Conservation (phyloP, 2,888 invertebrate species). For the Dicroscelio sp. region DNA sequence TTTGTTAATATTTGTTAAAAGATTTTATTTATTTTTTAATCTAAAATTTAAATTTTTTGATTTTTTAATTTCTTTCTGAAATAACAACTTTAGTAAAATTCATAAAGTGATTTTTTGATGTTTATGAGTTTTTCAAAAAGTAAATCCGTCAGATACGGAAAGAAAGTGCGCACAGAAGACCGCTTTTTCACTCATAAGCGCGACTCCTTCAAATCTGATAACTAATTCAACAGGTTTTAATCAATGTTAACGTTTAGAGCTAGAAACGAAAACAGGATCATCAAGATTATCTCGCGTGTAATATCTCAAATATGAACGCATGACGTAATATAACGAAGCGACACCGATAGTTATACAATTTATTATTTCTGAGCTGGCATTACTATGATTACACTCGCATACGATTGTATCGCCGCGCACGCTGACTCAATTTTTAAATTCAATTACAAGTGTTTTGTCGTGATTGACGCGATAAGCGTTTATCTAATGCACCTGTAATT, state of each 20-base stretch:
- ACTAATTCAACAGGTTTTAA: constrained; percentile 7
- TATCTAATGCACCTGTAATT: constrained; percentile 59
- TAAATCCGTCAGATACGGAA: background rate
- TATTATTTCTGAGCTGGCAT: background rate
- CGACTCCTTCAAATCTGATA: constrained; percentile 22
- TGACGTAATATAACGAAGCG: too few species aligned
- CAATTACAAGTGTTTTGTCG: constrained; percentile 51
- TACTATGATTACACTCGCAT: background rate
- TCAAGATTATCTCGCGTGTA: background rate
- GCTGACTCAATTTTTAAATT: constrained; percentile 30
- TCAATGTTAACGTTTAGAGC: constrained; percentile 3
- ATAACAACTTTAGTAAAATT: too few species aligned
- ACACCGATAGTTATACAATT: too few species aligned
- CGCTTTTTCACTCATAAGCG: constrained; percentile 19
- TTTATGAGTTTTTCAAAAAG: background rate
- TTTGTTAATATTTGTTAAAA: too few species aligned
- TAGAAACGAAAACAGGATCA: background rate
- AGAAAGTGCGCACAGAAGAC: background rate
- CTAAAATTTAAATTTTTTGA: too few species aligned
- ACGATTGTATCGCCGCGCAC: background rate
- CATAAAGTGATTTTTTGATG: too few species aligned
- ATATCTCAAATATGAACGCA: background rate
- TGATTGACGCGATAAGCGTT: constrained; percentile 32
- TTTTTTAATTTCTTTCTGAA: too few species aligned
- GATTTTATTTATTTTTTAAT: too few species aligned